A percentile compares a stretch with the other conserved stretches of the same genome.
phyloP scores from a whole-genome alignment of 2,113 vertebrate genomes.

The Circaetus gallicus region DNA sequence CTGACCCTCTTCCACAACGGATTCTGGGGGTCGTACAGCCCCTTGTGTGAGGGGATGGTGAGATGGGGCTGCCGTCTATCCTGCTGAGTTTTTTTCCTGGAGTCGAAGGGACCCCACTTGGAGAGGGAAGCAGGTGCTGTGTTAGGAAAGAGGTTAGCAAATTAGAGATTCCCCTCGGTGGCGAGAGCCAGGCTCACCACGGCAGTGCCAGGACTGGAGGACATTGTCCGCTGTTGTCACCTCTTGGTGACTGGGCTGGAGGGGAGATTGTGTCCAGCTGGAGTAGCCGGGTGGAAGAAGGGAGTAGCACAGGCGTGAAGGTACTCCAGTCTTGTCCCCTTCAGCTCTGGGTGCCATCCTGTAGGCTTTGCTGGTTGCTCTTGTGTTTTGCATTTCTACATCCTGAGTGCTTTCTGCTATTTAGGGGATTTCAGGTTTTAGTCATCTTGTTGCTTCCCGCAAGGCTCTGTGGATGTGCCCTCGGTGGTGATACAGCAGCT shows the following conservation, averaged over 20 bases:
- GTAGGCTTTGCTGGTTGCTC: background rate
- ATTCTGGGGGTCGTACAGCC: background rate
- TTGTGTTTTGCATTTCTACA: background rate
- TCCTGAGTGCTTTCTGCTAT: background rate
- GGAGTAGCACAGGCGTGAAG: background rate
- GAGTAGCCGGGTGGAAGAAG: background rate
- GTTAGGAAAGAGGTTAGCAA: background rate
- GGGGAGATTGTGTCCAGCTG: background rate
- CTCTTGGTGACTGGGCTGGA: background rate
- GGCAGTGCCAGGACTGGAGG: background rate
- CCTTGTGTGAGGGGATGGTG: background rate
- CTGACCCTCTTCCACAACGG: background rate
- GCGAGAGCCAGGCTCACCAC: background rate
- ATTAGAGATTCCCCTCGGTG: background rate
- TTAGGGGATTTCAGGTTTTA: background rate
- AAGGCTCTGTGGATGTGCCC: background rate
- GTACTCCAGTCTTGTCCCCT: background rate
- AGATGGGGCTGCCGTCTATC: background rate
- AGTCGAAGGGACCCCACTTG: background rate
- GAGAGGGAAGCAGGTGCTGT: background rate
- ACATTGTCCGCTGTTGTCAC: background rate
- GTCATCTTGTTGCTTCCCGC: background rate
- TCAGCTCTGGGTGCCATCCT: background rate
- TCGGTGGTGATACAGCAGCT: background rate
- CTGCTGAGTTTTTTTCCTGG: background rate